Evolutionary conservation across 1,140 invertebrate species (phyloP), one percentile per base, ranked within the genome.

Genomic region (Neodiprion pinetum): DNA sequence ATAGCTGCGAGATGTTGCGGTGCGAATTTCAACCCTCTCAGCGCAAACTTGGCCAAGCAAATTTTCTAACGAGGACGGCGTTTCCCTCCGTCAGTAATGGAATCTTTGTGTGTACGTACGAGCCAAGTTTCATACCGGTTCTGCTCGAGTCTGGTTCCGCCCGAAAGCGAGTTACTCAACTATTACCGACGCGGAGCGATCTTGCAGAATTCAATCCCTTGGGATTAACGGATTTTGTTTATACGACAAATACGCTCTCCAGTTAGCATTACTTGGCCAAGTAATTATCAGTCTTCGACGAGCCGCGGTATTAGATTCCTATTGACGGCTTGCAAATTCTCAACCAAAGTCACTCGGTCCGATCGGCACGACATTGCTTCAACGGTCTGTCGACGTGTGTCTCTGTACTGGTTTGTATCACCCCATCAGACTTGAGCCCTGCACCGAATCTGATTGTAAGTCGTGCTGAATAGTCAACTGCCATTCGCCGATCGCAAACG

Each of bases 141-240:
- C 28, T 40, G 28, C 53, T 61, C n/a, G 53, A 61, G 53, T 61
- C 53, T 12, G 53, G 53, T 61, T 61, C 11, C 53, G n/a, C 53
- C 11, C n/a, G 28, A 9, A 61, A 61, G 53, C 53, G 53, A 61
- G 53, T 61, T 61, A 61, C 53, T 61, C 53, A 61, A 61, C 53
- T 61, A 61, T 61, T 61, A 61, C 8, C 14, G 53, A 61, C 53
- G 28, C 28, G 28, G n/a, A 61, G 53, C 53, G 53, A 61, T 61
- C 53, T 61, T 61, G 53, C 53, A 61, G 53, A 61, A 61, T 61
- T 61, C 53, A 61, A 61, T 61, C 53, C 53, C 53, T 61, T 4
- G 53, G n/a, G 53, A 61, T 61, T 61, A 61, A 61, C 53, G 53
- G 53, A 61, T 61, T 61, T 61, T 61, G 53, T 61, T 61, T 61